Evolutionary conservation across 2,888 invertebrate genomes (phyloP), one percentile per base, ranked within the genome.

Genomic region (Petrophora chlorosata): DNA sequence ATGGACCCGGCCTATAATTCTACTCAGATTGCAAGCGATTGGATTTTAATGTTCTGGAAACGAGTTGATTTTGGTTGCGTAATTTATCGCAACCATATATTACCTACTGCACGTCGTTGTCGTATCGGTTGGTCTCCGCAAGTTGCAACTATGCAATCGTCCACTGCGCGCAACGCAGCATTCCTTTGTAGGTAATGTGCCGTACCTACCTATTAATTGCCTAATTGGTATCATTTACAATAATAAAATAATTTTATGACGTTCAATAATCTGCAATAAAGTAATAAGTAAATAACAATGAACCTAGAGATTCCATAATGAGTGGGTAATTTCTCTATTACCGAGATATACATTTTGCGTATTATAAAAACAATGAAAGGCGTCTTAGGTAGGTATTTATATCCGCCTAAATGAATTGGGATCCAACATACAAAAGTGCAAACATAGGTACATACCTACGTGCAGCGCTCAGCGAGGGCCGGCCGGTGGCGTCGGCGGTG

Each of bases 381-480:
- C 35, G 26, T 44, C 12, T 35, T 48, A 42, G n/a, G n/a, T n/a
- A n/a, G n/a, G n/a, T n/a, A n/a, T n/a, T n/a, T n/a, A n/a, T n/a
- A n/a, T n/a, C n/a, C n/a, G n/a, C 53, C 55, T 45, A 61, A 64
- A 63, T 58, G 47, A 66, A 68, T 62, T 66, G 50, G 53, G 60
- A 58, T 65, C 0, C 0, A 10, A 26, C 10, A 10, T 73, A 74
- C 78, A 73, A 61, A 70, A 72, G 70, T 75, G 76, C 78, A 79
- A 63, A 57, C 58, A 61, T 85, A 19, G 19, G 7, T 19, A 85
- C 85, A 60, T 86, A 86, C 83, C 71, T 34, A 25, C 63, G 69
- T 61, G 63, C 56, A 65, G 57, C 63, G 69, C 61, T 62, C 56
- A 56, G 60, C 55, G 63, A 58, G 62, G 60, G 61, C 64, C 54